Evolutionary conservation across 1,140 invertebrate species (phyloP).

Genomic region (Drosophila kohkoa): DNA sequence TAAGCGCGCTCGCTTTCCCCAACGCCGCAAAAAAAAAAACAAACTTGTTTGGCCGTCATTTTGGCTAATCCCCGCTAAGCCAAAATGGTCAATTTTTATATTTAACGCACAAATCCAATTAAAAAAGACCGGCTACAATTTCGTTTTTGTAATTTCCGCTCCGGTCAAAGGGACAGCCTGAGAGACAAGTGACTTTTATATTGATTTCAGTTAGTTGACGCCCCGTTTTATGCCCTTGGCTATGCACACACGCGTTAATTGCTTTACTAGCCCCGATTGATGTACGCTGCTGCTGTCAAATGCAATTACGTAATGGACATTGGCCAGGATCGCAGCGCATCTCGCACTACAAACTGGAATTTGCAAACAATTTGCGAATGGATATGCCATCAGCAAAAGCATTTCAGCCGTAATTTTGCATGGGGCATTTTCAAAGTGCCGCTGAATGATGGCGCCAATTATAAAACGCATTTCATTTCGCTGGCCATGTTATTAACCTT

Average conservation of each 20-base stretch:
- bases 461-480: slow-evolving; percentile 60
- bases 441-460: slow-evolving; percentile 38
- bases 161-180: slow-evolving; percentile 22
- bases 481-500: slow-evolving; percentile 77
- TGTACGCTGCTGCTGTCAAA: slow-evolving; percentile 55
- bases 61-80: slow-evolving; percentile 75
- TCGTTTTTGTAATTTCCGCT: slow-evolving; percentile 67
- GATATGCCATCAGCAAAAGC: slow-evolving; percentile 17
- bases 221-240: slow-evolving; percentile 7
- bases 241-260: slow-evolving; percentile 60
- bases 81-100: slow-evolving; percentile 60
- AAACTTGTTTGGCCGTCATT: slow-evolving; percentile 39
- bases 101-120: slow-evolving; percentile 71
- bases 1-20: neutral
- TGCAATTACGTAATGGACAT: slow-evolving; percentile 76
- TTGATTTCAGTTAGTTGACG: slow-evolving; percentile 45
- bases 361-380: slow-evolving; percentile 31
- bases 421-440: slow-evolving; percentile 11
- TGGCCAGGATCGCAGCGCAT: slow-evolving; percentile 30
- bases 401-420: slow-evolving; percentile 23
- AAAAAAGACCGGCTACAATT: slow-evolving; percentile 60
- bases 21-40: no score
- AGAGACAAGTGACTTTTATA: slow-evolving; percentile 35
- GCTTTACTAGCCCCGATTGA: slow-evolving; percentile 76
- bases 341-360: slow-evolving; percentile 23